Base-by-base conservation (phyloP, 2,797 vertebrate species). In the Erpetoichthys calabaricus region DNA sequence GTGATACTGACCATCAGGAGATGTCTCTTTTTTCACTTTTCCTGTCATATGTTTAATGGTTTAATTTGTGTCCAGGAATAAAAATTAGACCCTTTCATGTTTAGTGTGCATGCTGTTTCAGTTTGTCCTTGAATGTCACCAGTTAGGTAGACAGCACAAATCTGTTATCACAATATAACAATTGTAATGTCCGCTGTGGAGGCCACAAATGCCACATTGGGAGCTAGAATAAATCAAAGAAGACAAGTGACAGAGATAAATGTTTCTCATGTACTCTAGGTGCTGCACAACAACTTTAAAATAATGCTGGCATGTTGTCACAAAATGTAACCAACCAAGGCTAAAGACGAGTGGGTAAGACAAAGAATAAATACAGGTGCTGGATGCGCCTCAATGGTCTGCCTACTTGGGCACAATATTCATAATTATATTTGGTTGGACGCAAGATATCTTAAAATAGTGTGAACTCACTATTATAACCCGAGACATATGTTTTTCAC, bases 51-150 rank as follows among this genome's bases (percentile, higher is more conserved):
- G 25, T 25, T 25, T 25, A 25, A 25, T 25, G 25, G 25, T 25
- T 25, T 25, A 25, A 25, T 25, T 25, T 25, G 25, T 25, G 25
- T 25, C 25, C 25, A 25, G 25, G 25, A 25, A 25, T 25, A 25
- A 25, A 25, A 25, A 25, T 25, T 25, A 25, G 25, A 25, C 25
- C 25, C 25, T 25, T 25, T 25, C 25, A 25, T 25, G 25, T 25
- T 25, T 25, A 25, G 25, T 69, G 73, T 63, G 64, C 59, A 59
- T 76, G 65, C 69, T 67, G 77, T 75, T 78, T 79, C 80, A 80
- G 82, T 80, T 78, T 84, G 85, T 81, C 85, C 87, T 84, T 79
- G 85, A 86, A 84, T 89, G 86, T 90, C 86, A 84, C 73, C 76
- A 62, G 69, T 74, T 68, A 80, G 72, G 75, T 73, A 69, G 67